phyloP scores from a whole-genome alignment of 2,888 invertebrate genomes.

The Elmis aenea region DNA sequence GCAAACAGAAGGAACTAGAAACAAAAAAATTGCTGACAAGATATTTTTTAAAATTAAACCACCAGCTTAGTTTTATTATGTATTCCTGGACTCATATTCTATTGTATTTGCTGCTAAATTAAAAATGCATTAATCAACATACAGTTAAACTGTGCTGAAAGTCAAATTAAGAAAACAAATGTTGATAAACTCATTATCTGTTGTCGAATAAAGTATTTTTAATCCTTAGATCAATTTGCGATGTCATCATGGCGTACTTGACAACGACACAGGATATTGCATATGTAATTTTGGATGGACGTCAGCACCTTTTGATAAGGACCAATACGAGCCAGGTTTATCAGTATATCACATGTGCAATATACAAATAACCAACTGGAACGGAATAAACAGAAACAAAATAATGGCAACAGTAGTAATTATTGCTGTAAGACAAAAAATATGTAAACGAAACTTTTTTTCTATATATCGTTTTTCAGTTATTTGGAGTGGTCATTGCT shows the following conservation, averaged over 20 bases:
- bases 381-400: slow-evolving; percentile 33
- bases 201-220: too few species aligned
- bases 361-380: slow-evolving; percentile 41
- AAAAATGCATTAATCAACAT: too few species aligned
- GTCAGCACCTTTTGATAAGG: slow-evolving; percentile 37
- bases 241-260: slow-evolving; percentile 42
- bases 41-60: too few species aligned
- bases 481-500: slow-evolving; percentile 25
- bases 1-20: too few species aligned
- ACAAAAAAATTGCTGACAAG: too few species aligned
- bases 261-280: slow-evolving; percentile 41
- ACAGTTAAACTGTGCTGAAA: too few species aligned
- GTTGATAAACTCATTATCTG: neutral
- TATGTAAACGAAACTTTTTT: neutral
- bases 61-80: too few species aligned
- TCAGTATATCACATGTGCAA: slow-evolving; percentile 47
- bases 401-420: slow-evolving; percentile 37
- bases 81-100: too few species aligned
- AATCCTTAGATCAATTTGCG: slow-evolving; percentile 31
- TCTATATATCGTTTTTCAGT: slow-evolving; percentile 12
- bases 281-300: slow-evolving; percentile 44
- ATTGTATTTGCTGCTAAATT: too few species aligned
- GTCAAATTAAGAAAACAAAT: neutral
- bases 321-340: slow-evolving; percentile 38
- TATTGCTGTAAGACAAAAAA: slow-evolving; percentile 31